Evolutionary conservation across 37 sponge, comb jelly and placozoan genomes (phyloP), one percentile per base, ranked within the genome.

Genomic region (Oopsacas minuta): DNA sequence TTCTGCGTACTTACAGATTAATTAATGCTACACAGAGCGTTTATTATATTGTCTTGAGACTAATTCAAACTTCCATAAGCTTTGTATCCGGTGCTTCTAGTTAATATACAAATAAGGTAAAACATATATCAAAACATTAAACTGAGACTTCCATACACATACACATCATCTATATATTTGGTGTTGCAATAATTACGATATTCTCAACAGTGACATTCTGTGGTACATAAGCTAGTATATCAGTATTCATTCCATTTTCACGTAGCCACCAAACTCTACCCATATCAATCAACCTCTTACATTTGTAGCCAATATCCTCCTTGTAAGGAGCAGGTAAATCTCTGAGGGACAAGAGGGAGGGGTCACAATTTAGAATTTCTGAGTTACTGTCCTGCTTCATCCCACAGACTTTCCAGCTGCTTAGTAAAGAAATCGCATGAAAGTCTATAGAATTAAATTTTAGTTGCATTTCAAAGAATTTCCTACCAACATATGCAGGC

Each of bases 341-440:
- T n/a, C 30, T 61, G 20, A 61, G 22, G 22, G 75, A n/a, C 75
- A 20, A 35, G 42, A 15, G 28, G 35, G 84, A 39, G 15, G 22
- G 25, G 39, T 38, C 42, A 39, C 42, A 38, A 53, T 36, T 36
- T n/a, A n/a, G n/a, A 1, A 28, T 22, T 10, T 85, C 35, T 23
- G 28, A 0, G 8, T n/a, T 36, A 36, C 52, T 85, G 0, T 8
- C 12, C 3, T 8, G 7, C 1, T 88, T 83, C 30, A 85, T 39
- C 34, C 95, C 90, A 88, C 96, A 95, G 52, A 90, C 90, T 0
- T 90, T 94, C 96, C 93, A 93, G 84, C 96, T 95, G 69, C 82
- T 91, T 91, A 95, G 89, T 38, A 86, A 86, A 7, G 85, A 75
- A 0, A 95, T 52, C 0, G 93, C 84, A 52, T 88, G 85, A 39